These are phyloP conservation scores for Falcaria lacertinaria DNA, from an alignment of 2,888 invertebrate species.

Conservation along the genomic window DNA sequence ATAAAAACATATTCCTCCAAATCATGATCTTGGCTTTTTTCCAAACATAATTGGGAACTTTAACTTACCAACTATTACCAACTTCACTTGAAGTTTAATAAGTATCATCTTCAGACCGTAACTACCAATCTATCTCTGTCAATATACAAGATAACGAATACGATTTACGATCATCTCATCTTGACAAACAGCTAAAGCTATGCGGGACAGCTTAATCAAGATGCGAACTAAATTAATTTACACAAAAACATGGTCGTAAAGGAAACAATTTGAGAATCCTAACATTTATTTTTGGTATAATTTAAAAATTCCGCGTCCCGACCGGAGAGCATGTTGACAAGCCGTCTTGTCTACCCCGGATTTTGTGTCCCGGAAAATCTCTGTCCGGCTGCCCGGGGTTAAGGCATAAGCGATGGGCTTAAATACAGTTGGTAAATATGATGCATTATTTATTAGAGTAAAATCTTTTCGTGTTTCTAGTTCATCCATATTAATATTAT, in stretches of 20 bases:
- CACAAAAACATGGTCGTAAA: slow-evolving; percentile 11
- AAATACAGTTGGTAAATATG: neutral
- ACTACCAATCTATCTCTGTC: too few relatives aligned
- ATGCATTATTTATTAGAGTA: neutral
- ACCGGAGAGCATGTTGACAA: slow-evolving; percentile 23
- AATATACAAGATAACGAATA: too few relatives aligned
- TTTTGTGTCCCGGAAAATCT: slow-evolving; percentile 24
- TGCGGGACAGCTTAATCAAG: slow-evolving; percentile 4
- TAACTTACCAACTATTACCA: neutral
- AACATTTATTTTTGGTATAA: slow-evolving; percentile 33
- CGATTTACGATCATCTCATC: neutral
- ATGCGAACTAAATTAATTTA: slow-evolving; percentile 6
- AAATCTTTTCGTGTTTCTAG: slow-evolving; percentile 11
- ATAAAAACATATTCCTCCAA: neutral
- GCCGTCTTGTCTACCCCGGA: slow-evolving; percentile 24
- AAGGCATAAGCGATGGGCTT: slow-evolving; percentile 4
- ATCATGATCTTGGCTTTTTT: neutral
- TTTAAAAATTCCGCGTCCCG: slow-evolving; percentile 32
- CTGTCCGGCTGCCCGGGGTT: slow-evolving; percentile 8
- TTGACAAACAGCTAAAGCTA: neutral
- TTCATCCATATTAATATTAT: too few relatives aligned
- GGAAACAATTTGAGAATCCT: slow-evolving; percentile 25
- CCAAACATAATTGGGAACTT: neutral
- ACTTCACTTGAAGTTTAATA: neutral
- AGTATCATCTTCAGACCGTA: too few relatives aligned